Percentiles rank a stretch among this genome's conserved stretches.
Evolutionary conservation across 2,797 vertebrate species (phyloP).

Genomic region (Lepus oiostolus): DNA sequence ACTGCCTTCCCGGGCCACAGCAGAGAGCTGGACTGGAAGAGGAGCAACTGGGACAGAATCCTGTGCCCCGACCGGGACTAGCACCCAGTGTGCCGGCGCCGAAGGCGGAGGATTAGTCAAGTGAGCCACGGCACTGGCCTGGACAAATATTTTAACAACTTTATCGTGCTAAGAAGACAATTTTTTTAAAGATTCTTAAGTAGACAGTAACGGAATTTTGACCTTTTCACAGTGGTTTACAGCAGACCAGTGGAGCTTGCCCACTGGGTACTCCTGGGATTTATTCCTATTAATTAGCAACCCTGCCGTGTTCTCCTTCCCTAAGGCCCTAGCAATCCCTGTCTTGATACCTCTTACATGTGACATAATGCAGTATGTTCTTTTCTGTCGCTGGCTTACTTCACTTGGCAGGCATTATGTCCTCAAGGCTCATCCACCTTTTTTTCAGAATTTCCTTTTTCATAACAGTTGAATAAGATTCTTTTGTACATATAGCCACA

Average conservation of each 20-base stretch:
- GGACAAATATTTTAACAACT: background rate
- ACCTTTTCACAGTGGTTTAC: background rate
- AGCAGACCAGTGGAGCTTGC: background rate
- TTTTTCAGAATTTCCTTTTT: background rate
- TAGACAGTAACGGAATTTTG: background rate
- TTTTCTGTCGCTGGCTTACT: background rate
- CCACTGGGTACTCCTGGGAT: background rate
- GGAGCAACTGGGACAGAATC: too few species aligned
- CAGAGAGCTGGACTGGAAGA: too few species aligned
- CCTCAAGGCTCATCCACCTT: background rate
- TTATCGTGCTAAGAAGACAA: background rate
- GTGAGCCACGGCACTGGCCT: too few species aligned
- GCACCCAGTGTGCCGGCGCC: too few species aligned
- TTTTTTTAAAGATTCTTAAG: background rate
- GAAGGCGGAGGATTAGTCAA: too few species aligned
- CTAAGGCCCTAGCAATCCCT: accelerated
- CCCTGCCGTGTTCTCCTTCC: accelerated
- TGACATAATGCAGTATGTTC: background rate
- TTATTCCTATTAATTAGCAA: background rate
- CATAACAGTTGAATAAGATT: background rate
- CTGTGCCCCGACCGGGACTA: too few species aligned
- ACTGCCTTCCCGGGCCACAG: too few species aligned
- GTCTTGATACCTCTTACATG: background rate
- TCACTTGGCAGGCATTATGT: background rate
- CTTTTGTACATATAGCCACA: background rate